phyloP scores from a whole-genome alignment of 1,140 invertebrate genomes.

The Drosophila nebulosa region DNA sequence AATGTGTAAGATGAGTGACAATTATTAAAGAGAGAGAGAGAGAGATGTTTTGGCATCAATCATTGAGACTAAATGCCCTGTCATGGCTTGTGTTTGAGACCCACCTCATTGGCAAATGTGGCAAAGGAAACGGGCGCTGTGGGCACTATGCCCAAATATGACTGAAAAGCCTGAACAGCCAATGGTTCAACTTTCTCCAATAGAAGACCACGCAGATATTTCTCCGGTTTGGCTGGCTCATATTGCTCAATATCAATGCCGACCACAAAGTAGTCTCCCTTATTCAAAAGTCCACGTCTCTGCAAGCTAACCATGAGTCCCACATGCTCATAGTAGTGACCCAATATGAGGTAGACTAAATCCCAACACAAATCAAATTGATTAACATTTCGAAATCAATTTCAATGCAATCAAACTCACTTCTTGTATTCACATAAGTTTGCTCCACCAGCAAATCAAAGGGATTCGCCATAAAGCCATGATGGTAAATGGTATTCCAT shows the following conservation, averaged over 20 bases:
- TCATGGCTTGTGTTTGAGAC: no score
- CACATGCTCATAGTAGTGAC: constrained; percentile 92
- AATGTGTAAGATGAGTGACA: constrained; percentile 4
- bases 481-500: constrained; percentile 89
- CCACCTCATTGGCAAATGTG: constrained; percentile 86
- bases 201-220: constrained; percentile 88
- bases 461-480: constrained; percentile 89
- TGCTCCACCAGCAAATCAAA: constrained; percentile 89
- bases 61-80: constrained; percentile 15
- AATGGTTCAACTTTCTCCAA: constrained; percentile 82
- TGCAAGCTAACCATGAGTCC: constrained; percentile 92
- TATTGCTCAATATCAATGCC: constrained; percentile 93
- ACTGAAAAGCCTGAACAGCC: constrained; percentile 84
- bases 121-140: constrained; percentile 87
- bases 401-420: constrained; percentile 83
- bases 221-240: constrained; percentile 87
- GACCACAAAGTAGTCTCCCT: constrained; percentile 84
- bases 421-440: constrained; percentile 89
- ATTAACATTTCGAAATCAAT: neutral
- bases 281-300: constrained; percentile 90
- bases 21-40: constrained; percentile 18
- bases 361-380: neutral
- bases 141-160: constrained; percentile 88
- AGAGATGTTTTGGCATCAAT: constrained; percentile 34
- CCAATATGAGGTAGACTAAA: constrained; percentile 95